Conservation (phyloP, 2,113 vertebrate genomes). For the Taurulus bubalis region DNA sequence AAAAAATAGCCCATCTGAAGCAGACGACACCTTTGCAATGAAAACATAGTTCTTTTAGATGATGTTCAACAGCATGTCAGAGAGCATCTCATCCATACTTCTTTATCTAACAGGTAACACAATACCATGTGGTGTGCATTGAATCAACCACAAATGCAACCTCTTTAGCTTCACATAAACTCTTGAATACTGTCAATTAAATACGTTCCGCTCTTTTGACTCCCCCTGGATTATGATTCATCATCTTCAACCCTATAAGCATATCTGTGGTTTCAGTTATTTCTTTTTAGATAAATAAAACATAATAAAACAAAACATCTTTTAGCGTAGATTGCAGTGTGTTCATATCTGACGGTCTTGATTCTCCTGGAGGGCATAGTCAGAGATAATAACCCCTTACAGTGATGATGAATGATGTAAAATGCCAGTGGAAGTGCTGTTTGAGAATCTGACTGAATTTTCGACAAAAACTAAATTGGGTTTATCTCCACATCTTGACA, state of each 20-base stretch:
- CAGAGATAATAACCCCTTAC: conserved; percentile 52
- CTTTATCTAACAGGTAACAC: conserved; percentile 66
- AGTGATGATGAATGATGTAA: conserved; percentile 37
- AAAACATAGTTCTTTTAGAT: conserved; percentile 29
- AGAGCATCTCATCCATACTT: conserved; percentile 49
- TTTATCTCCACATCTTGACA: conserved; percentile 25
- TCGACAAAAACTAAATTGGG: conserved; percentile 15
- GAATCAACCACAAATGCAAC: conserved; percentile 68
- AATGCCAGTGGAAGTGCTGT: conserved; percentile 43
- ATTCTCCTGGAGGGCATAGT: conserved; percentile 25
- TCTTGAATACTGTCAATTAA: conserved; percentile 53
- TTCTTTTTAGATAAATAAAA: neutral
- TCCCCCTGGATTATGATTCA: conserved; percentile 39
- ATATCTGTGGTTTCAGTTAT: neutral
- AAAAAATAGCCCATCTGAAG: conserved; percentile 6
- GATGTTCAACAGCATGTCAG: conserved; percentile 39
- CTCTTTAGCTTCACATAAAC: conserved; percentile 62
- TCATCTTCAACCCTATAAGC: conserved; percentile 15
- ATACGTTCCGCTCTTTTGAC: conserved; percentile 45
- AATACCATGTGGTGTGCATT: conserved; percentile 51
- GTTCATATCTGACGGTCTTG: conserved; percentile 29
- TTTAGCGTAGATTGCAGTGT: too few species aligned
- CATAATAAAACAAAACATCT: too few species aligned
- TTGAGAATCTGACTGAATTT: conserved; percentile 44
- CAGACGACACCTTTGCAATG: conserved; percentile 1